phyloP scores from a whole-genome alignment of 2,113 vertebrate genomes.

The Aptenodytes forsteri region DNA sequence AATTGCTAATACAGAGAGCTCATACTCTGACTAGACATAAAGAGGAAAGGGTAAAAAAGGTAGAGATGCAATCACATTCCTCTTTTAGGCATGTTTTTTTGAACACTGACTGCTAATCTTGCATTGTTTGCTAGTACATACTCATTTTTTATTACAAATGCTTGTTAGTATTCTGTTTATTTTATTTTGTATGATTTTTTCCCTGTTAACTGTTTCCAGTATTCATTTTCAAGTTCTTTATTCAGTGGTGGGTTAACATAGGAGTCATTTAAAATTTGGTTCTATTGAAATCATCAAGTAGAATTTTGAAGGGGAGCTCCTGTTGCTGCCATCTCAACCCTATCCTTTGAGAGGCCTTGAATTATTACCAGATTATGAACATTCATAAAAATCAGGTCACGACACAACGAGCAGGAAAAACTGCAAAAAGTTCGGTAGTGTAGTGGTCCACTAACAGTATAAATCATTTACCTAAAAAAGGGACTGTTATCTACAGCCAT shows the following conservation, averaged over 20 bases:
- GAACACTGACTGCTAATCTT: background rate
- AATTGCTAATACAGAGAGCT: background rate
- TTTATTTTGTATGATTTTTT: background rate
- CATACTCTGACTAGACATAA: background rate
- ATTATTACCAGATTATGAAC: background rate
- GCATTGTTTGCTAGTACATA: background rate
- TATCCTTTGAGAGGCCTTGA: background rate
- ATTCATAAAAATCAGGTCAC: background rate
- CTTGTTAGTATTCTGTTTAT: background rate
- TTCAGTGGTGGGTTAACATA: background rate
- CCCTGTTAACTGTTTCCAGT: background rate
- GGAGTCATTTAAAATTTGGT: background rate
- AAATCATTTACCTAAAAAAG: background rate
- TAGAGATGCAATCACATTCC: background rate
- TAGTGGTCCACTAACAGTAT: background rate
- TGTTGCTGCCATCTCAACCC: background rate
- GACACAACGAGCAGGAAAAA: background rate
- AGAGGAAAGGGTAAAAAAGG: background rate
- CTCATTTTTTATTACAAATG: background rate
- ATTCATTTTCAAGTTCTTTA: background rate
- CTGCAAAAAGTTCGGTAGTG: fast-evolving
- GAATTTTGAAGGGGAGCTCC: background rate
- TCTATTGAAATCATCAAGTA: background rate
- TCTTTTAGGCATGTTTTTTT: background rate
- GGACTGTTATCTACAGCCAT: background rate